Percentiles rank a stretch among this genome's conserved stretches.
These are phyloP conservation scores for Helicoverpa armigera DNA, from an alignment of 1,140 invertebrate genomes.

Conservation along the genomic window DNA sequence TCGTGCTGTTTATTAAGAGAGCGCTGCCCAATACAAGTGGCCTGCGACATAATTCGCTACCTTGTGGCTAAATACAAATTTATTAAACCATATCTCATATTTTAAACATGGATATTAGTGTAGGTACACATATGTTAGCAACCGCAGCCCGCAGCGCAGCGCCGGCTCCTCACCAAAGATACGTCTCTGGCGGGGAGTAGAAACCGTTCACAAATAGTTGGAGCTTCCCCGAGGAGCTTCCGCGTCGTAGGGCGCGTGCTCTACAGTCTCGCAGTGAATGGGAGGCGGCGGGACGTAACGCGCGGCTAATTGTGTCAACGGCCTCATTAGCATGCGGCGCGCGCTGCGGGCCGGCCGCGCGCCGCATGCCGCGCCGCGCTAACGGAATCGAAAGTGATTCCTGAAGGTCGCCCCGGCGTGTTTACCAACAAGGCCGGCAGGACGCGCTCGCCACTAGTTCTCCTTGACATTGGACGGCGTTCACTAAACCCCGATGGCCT, in stretches of 20 bases:
- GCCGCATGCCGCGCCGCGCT: not conserved
- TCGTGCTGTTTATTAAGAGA: too few species aligned
- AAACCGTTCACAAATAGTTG: too few species aligned
- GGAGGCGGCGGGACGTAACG: not conserved
- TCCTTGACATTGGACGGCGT: conserved; percentile 20
- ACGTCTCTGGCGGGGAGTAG: too few species aligned
- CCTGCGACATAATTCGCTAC: too few species aligned
- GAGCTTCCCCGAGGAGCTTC: too few species aligned
- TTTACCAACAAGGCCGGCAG: conserved; percentile 90
- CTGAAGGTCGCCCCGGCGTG: conserved; percentile 91
- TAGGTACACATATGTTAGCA: not conserved
- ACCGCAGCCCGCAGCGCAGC: not conserved
- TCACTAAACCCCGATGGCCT: not conserved
- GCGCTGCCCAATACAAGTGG: too few species aligned
- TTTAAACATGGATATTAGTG: too few species aligned
- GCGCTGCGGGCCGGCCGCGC: not conserved
- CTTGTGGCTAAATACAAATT: too few species aligned
- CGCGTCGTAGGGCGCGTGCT: too few species aligned
- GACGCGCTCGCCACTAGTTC: not conserved
- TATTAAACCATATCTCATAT: too few species aligned
- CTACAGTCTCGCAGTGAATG: not conserved
- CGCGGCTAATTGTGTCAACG: conserved; percentile 50
- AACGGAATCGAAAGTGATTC: conserved; percentile 53
- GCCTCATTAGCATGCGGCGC: conserved; percentile 33
- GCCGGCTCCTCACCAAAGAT: too few species aligned